Base-by-base conservation (phyloP, 1,140 invertebrate genomes). In the Ganaspis sp. region DNA sequence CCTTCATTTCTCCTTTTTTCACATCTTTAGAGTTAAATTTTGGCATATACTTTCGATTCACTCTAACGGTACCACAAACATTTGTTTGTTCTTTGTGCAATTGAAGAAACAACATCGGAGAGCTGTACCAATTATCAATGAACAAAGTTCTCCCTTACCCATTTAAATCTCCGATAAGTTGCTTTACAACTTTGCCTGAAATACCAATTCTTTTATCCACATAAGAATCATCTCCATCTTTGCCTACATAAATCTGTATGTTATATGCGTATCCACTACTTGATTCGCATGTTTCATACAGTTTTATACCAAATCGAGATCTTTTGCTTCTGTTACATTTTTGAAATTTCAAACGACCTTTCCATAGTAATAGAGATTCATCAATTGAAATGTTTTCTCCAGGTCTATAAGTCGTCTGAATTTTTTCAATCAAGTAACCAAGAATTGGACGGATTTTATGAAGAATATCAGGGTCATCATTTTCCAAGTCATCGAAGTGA, bases 261-360 rank as follows among this genome's bases (percentile, higher is more conserved):
- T 49, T 49, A 49, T 49, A n/a, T 49, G 42, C 3, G n/a, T 49
- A 49, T 11, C 9, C 42, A 49, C n/a, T 49, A n/a, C 15, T 49
- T 15, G 42, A 49, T 49, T 87, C 83, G 78, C 82, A 82, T n/a
- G 84, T 38, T 29, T 79, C 78, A 72, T 81, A 85, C 38, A 82
- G 71, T 73, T 86, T 87, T 21, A 86, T 80, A 9, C 82, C 85
- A 79, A 86, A 88, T 34, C 82, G 70, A 17, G 79, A 26, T 19
- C 81, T 72, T 58, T 88, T 89, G 17, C 54, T 64, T 54, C 81
- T 83, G 26, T 86, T 81, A 69, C 82, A 88, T 64, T 87, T 86
- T 70, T 81, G 82, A 64, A 87, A 84, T 49, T 21, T 23, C 21
- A 87, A 45, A 26, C 86, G 42, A 19, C 87, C 85, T 82, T 86